Conservation (phyloP, 2,113 vertebrate species). For the zebrafish (Danio rerio) region GRCz12tu NC_133193.1:7505001-7505500, state of each 20-base stretch:
- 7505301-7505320: slow-evolving; percentile 87
- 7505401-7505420: too few relatives aligned
- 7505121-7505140: slow-evolving; percentile 31
- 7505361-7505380: slow-evolving; percentile 49
- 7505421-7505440: too few relatives aligned
- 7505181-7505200: slow-evolving; percentile 80
- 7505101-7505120: not conserved
- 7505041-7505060: too few relatives aligned
- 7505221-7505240: slow-evolving; percentile 87
- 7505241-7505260: slow-evolving; percentile 87
- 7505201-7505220: slow-evolving; percentile 87
- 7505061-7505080: too few relatives aligned
- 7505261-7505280: slow-evolving; percentile 89
- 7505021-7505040: too few relatives aligned
- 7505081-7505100: too few relatives aligned
- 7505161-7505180: slow-evolving; percentile 83
- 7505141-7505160: slow-evolving; percentile 41
- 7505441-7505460: too few relatives aligned
- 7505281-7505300: slow-evolving; percentile 69
- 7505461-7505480: too few relatives aligned
- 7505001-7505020: too few relatives aligned
- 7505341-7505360: slow-evolving; percentile 23
- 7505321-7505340: slow-evolving; percentile 71
- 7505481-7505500: too few relatives aligned
- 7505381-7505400: too few relatives aligned